Evolutionary conservation across 37 sponge, comb jelly and placozoan genomes (phyloP).

Genomic region (Chondrilla cf. caribensis): DNA sequence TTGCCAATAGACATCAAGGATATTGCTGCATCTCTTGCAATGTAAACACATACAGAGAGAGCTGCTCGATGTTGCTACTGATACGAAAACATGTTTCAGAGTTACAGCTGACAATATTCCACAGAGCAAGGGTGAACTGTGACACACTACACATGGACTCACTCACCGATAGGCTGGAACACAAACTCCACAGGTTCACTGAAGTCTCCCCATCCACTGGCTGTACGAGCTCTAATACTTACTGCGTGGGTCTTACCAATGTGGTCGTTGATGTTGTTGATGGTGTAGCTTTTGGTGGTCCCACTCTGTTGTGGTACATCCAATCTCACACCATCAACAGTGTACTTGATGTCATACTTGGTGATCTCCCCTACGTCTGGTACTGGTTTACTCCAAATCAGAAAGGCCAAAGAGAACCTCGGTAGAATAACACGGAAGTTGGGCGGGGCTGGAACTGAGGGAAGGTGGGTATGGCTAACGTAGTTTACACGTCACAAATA

Average conservation of each 20-base stretch:
- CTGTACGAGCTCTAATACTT: background rate
- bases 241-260: conserved; percentile 3
- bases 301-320: background rate
- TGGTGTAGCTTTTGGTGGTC: background rate
- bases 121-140: too few species aligned
- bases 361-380: conserved; percentile 7
- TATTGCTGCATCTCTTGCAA: too few species aligned
- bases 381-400: background rate
- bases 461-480: background rate
- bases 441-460: background rate
- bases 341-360: background rate
- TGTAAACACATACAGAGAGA: too few species aligned
- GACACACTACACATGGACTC: background rate
- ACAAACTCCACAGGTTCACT: background rate
- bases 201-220: background rate
- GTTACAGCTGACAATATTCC: too few species aligned
- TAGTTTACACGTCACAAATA: background rate
- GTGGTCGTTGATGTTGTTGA: background rate
- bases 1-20: too few species aligned
- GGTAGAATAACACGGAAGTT: background rate
- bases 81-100: too few species aligned
- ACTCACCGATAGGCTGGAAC: conserved; percentile 21
- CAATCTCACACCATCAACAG: background rate
- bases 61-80: too few species aligned
- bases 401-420: background rate